Evolutionary conservation across 2,113 vertebrate species (phyloP).

Genomic region (Crotalus viridis): DNA sequence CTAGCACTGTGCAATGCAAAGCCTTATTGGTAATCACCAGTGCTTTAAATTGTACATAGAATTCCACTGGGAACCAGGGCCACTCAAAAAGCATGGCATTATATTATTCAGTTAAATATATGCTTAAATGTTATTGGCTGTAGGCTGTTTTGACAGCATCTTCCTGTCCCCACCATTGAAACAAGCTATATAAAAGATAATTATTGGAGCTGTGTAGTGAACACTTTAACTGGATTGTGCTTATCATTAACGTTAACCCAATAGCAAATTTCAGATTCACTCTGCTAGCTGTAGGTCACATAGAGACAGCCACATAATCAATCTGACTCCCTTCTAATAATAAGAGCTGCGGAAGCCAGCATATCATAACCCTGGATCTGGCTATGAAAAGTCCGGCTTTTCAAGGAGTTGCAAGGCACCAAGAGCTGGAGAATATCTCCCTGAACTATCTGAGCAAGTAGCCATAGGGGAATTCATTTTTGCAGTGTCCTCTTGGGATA

Average conservation of each 20-base stretch:
- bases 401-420: background rate
- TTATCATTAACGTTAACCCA: constrained; percentile 23
- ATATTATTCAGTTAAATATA: background rate
- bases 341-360: background rate
- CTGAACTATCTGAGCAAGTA: background rate
- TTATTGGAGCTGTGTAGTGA: background rate
- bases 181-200: background rate
- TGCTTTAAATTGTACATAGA: background rate
- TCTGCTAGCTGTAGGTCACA: constrained; percentile 18
- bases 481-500: background rate
- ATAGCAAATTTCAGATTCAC: constrained; percentile 37
- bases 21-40: background rate
- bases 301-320: constrained; percentile 41
- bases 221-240: constrained; percentile 4
- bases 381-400: background rate
- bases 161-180: background rate
- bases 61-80: background rate
- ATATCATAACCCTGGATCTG: background rate
- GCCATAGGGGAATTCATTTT: background rate
- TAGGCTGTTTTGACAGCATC: background rate
- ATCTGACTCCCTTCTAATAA: constrained; percentile 37
- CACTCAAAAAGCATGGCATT: background rate
- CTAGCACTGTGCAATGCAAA: background rate
- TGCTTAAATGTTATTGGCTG: background rate
- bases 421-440: background rate